phyloP scores from a whole-genome alignment of 2,113 vertebrate species.

The Glareola pratincola region DNA sequence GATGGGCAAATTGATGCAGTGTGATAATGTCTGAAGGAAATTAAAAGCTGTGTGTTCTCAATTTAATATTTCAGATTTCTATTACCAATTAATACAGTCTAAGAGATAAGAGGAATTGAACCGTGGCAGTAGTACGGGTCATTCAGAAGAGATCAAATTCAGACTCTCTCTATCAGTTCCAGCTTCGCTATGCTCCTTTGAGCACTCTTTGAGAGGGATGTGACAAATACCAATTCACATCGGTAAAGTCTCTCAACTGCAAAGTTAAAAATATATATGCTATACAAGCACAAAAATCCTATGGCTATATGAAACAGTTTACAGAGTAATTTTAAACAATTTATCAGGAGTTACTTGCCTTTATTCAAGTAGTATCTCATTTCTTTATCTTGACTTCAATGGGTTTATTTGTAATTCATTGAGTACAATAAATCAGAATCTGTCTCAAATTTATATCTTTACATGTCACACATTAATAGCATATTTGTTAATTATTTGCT shows the following conservation, averaged over 20 bases:
- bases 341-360: background rate
- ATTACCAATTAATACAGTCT: constrained; percentile 14
- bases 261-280: background rate
- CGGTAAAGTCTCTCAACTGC: background rate
- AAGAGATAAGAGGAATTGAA: background rate
- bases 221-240: background rate
- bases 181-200: background rate
- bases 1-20: background rate
- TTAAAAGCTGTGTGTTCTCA: background rate
- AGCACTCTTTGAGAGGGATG: background rate
- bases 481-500: background rate
- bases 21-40: constrained; percentile 21
- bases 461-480: background rate
- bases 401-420: background rate
- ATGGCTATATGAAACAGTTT: background rate
- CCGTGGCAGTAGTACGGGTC: background rate
- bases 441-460: background rate
- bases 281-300: background rate
- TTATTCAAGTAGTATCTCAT: background rate
- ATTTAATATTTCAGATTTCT: constrained; percentile 35
- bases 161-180: background rate
- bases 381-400: background rate
- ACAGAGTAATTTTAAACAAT: background rate
- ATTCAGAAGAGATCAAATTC: constrained; percentile 1
- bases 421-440: background rate